These are phyloP conservation scores for Scaptodrosophila latifasciaeformis DNA, from an alignment of 2,888 invertebrate species.

Conservation along the genomic window DNA sequence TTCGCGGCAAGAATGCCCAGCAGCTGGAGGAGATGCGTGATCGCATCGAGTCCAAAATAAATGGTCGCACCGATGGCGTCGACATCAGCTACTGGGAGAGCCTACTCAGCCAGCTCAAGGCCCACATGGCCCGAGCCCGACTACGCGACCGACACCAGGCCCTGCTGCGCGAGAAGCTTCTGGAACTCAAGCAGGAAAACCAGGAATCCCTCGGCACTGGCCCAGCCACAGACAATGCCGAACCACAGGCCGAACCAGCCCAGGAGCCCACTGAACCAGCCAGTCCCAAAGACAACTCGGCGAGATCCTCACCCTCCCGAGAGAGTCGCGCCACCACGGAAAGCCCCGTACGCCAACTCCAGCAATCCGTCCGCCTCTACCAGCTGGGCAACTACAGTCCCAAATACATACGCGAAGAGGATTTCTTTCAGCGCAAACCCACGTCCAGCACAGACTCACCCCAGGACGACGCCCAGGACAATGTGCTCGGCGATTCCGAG, in stretches of 20 bases:
- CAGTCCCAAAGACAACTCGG: constrained; percentile 20
- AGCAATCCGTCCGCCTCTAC: constrained; percentile 77
- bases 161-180: constrained; percentile 90
- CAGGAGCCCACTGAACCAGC: neutral
- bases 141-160: constrained; percentile 94
- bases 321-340: constrained; percentile 11
- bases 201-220: constrained; percentile 76
- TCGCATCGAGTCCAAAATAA: constrained; percentile 91
- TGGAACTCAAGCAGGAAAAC: constrained; percentile 91
- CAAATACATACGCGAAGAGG: constrained; percentile 76
- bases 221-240: no score
- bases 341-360: constrained; percentile 36
- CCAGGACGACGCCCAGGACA: constrained; percentile 36
- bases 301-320: neutral
- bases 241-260: constrained; percentile 65
- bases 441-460: no score
- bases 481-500: constrained; percentile 39
- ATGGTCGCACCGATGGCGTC: constrained; percentile 88
- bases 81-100: constrained; percentile 99
- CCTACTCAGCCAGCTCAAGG: constrained; percentile 94
- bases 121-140: constrained; percentile 94
- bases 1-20: constrained; percentile 93
- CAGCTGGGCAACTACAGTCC: constrained; percentile 91
- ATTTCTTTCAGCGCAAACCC: constrained; percentile 40
- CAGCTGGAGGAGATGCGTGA: constrained; percentile 89